phyloP scores from a whole-genome alignment of 2,797 vertebrate genomes.

The Atherinosoma microstoma region DNA sequence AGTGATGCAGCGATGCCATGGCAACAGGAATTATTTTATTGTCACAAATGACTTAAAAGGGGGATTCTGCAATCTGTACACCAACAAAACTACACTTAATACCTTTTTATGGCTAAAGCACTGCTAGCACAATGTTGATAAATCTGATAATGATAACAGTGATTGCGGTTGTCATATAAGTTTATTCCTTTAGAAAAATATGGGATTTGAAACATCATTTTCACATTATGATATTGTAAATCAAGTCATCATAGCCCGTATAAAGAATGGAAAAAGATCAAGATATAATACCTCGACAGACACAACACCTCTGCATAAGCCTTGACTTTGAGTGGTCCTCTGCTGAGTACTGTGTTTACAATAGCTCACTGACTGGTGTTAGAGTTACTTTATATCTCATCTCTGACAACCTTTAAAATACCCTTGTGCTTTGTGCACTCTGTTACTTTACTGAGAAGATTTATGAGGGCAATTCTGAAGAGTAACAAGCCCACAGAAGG shows the following conservation, averaged over 20 bases:
- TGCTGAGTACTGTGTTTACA: slow-evolving; percentile 68
- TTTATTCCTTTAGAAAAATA: not conserved
- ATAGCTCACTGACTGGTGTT: slow-evolving; percentile 72
- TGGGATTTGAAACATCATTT: not conserved
- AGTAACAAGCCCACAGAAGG: slow-evolving; percentile 76
- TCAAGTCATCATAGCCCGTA: not conserved
- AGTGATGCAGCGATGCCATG: not conserved
- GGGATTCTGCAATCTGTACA: not conserved
- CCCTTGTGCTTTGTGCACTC: slow-evolving; percentile 75
- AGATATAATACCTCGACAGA: slow-evolving; percentile 14
- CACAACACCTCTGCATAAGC: slow-evolving; percentile 38
- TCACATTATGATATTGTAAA: not conserved
- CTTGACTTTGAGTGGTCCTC: slow-evolving; percentile 70
- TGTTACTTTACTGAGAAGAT: slow-evolving; percentile 78
- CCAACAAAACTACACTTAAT: not conserved
- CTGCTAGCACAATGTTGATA: not conserved
- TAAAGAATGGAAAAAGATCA: not conserved
- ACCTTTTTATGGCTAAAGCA: not conserved
- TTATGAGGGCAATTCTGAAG: slow-evolving; percentile 82
- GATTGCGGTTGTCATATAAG: not conserved
- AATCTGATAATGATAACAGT: not conserved
- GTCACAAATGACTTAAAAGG: not conserved
- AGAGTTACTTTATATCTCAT: slow-evolving; percentile 82
- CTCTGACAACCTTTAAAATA: slow-evolving; percentile 82
- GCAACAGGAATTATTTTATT: not conserved